A percentile compares a stretch with the other conserved stretches of the same genome.
These are phyloP conservation scores for Dendrocincla tyrannina DNA, from an alignment of 2,797 vertebrate genomes.

Conservation along the genomic window DNA sequence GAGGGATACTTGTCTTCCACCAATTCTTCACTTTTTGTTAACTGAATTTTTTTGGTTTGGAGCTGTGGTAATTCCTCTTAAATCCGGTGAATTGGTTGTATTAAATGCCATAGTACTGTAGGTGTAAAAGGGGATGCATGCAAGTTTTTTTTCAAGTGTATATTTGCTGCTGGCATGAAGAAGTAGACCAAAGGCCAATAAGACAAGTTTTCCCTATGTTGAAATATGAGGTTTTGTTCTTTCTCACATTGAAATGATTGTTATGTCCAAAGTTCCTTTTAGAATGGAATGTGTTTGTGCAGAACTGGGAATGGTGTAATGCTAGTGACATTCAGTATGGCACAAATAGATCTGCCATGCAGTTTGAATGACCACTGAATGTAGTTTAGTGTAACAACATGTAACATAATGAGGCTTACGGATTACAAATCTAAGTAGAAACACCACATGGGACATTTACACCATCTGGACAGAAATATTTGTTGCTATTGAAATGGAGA, in stretches of 20 bases:
- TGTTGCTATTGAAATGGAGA: not conserved
- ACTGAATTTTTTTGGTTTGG: not conserved
- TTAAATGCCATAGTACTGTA: not conserved
- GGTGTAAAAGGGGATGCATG: not conserved
- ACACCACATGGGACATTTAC: not conserved
- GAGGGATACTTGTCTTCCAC: not conserved
- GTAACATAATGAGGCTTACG: slow-evolving; percentile 17
- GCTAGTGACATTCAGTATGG: not conserved
- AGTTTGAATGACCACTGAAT: not conserved
- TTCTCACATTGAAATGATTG: not conserved
- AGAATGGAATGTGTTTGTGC: not conserved
- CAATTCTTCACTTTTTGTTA: not conserved
- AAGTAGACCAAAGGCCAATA: not conserved
- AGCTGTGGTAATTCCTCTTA: not conserved
- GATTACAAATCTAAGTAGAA: not conserved
- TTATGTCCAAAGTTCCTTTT: not conserved
- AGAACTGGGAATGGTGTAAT: not conserved
- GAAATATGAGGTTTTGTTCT: not conserved
- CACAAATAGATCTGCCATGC: not conserved
- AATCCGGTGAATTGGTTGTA: not conserved
- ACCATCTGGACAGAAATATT: not conserved
- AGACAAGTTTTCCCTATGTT: not conserved
- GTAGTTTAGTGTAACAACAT: not conserved
- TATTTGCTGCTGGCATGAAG: not conserved
- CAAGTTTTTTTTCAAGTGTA: not conserved